These are phyloP conservation scores for Threskiornis aethiopicus DNA, from an alignment of 2,797 vertebrate species.

Conservation along the genomic window DNA sequence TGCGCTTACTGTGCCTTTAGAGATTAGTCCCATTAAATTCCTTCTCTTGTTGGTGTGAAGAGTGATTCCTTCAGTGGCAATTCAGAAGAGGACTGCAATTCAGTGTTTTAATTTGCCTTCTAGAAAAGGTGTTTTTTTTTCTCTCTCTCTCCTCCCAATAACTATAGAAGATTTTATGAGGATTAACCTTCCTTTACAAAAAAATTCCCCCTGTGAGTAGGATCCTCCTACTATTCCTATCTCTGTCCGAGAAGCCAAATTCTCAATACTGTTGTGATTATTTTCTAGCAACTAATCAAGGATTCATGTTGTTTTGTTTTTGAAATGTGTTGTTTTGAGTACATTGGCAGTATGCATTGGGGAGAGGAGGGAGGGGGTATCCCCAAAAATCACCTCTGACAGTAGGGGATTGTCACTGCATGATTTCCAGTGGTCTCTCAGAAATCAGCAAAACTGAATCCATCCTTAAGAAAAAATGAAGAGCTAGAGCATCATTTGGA, in stretches of 20 bases:
- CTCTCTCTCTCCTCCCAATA: fast-evolving
- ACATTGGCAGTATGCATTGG: fast-evolving
- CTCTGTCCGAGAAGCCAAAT: not conserved
- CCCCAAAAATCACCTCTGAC: not conserved
- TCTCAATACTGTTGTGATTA: not conserved
- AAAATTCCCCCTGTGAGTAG: not conserved
- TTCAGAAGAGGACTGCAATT: not conserved
- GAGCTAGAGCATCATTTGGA: not conserved
- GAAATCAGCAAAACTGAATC: not conserved
- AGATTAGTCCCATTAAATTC: not conserved
- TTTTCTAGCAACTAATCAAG: not conserved
- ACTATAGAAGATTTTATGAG: not conserved
- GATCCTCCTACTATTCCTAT: not conserved
- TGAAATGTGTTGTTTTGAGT: not conserved
- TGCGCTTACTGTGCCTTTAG: not conserved
- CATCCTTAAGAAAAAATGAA: not conserved
- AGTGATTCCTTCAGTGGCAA: not conserved
- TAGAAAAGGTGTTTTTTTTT: not conserved
- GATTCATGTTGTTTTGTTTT: not conserved
- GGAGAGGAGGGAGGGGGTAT: fast-evolving
- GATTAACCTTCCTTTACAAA: not conserved
- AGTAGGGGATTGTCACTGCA: not conserved
- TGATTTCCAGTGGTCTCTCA: not conserved
- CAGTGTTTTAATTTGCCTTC: not conserved
- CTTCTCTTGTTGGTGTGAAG: not conserved